A percentile compares a stretch with the other conserved stretches of the same genome.
Conservation (phyloP, 2,888 invertebrate genomes). For the Drosophila nr. medialis region DNA sequence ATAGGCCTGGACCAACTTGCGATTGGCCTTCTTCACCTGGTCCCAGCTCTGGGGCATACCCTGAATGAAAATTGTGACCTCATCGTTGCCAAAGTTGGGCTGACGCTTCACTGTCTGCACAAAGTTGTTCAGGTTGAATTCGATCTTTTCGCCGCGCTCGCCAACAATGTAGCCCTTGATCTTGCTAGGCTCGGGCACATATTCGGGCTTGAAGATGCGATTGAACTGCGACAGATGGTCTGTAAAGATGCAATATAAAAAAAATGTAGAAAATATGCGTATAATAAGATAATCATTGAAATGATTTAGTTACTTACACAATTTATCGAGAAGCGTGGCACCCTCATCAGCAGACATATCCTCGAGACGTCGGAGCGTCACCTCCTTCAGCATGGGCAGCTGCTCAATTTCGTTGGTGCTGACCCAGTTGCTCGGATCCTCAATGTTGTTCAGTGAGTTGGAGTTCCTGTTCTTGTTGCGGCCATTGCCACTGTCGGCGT, state of each 20-base stretch:
- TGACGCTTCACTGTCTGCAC: slow-evolving; percentile 63
- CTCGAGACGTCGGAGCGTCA: slow-evolving; percentile 73
- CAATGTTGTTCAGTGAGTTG: slow-evolving; percentile 49
- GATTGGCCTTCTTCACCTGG: slow-evolving; percentile 73
- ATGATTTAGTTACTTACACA: slow-evolving; percentile 67
- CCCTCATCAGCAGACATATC: slow-evolving; percentile 75
- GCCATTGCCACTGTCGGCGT: slow-evolving; percentile 5
- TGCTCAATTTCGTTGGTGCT: slow-evolving; percentile 67
- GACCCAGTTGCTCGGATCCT: slow-evolving; percentile 78
- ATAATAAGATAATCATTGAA: not conserved
- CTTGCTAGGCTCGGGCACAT: slow-evolving; percentile 71
- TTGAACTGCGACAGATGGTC: slow-evolving; percentile 79
- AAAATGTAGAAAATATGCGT: not conserved
- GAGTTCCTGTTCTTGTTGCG: slow-evolving; percentile 22
- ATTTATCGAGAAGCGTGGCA: slow-evolving; percentile 64
- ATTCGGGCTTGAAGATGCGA: slow-evolving; percentile 67
- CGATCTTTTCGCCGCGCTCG: slow-evolving; percentile 65
- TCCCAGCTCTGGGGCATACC: slow-evolving; percentile 71
- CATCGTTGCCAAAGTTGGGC: slow-evolving; percentile 74
- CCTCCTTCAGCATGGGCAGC: slow-evolving; percentile 69
- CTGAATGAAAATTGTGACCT: slow-evolving; percentile 81
- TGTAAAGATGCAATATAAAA: slow-evolving; percentile 6
- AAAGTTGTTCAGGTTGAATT: slow-evolving; percentile 69
- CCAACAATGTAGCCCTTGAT: slow-evolving; percentile 69
- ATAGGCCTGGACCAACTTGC: slow-evolving; percentile 79